phyloP scores from a whole-genome alignment of 64 coral and sea anemone species.

The Actinia tenebrosa region DNA sequence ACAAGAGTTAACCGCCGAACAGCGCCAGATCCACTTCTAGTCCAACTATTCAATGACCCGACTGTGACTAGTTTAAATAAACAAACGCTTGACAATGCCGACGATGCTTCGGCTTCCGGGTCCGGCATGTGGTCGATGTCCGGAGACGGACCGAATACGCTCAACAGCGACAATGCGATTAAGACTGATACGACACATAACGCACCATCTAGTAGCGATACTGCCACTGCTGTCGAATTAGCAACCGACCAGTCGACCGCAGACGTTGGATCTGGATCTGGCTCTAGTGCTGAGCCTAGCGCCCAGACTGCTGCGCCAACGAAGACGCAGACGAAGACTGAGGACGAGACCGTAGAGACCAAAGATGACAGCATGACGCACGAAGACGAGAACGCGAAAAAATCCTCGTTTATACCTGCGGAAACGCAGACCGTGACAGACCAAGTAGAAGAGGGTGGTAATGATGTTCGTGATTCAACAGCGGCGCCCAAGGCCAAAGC shows the following conservation, averaged over 20 bases:
- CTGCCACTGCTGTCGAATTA: slow-evolving; percentile 19
- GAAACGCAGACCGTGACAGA: slow-evolving; percentile 52
- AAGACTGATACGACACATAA: slow-evolving; percentile 16
- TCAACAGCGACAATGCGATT: slow-evolving; percentile 29
- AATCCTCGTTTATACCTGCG: slow-evolving; percentile 54
- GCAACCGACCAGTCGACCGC: slow-evolving; percentile 14
- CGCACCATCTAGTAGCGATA: slow-evolving; percentile 6
- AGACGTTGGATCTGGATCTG: neutral
- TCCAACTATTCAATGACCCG: slow-evolving; percentile 93
- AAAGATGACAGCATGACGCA: slow-evolving; percentile 33
- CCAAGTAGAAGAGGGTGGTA: slow-evolving; percentile 53
- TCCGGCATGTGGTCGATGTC: slow-evolving; percentile 74
- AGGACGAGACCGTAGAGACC: slow-evolving; percentile 27
- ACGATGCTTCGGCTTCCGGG: slow-evolving; percentile 64
- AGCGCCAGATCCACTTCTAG: slow-evolving; percentile 79
- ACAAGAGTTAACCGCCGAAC: slow-evolving; percentile 74
- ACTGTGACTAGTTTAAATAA: slow-evolving; percentile 89
- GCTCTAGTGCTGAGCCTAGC: slow-evolving; percentile 6
- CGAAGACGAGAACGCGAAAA: slow-evolving; percentile 24
- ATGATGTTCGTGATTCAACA: slow-evolving; percentile 59
- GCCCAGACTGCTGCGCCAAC: slow-evolving; percentile 28
- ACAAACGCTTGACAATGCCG: slow-evolving; percentile 65
- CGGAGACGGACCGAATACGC: slow-evolving; percentile 48
- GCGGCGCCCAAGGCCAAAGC: slow-evolving; percentile 20
- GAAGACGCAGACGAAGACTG: slow-evolving; percentile 18